Base-by-base conservation (phyloP, 2,888 invertebrate genomes). In the Hermaeophaga mercurialis region DNA sequence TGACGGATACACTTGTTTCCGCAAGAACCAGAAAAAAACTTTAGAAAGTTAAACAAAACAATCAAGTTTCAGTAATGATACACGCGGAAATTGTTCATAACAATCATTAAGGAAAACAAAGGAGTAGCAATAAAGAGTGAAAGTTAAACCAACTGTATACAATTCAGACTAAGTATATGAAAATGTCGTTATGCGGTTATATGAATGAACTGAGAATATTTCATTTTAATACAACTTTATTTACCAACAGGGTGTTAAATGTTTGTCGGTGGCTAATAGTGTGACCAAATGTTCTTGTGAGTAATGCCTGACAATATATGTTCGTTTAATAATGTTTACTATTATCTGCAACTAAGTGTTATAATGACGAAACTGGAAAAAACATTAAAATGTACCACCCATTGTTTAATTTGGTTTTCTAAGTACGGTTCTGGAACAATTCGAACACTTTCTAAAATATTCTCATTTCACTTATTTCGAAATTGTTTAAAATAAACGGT, bases 61-160 rank as follows among this genome's bases (percentile, higher is more conserved):
- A 22, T 44, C 5, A 36, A 24, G 14, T 36, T 38, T 45, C 4
- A 38, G 45, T 31, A 45, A 53, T 28, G 46, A 41, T 41, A 39
- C 39, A 26, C 15, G 33, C 54, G 54, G 31, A 54, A 54, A 54
- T 26, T 12, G 15, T 31, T 47, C 11, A 46, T 46, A 48, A 55
- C 48, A 36, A 48, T 43, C 34, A 34, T 43, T 22, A 46, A 49
- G 41, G 48, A 43, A 55, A 50, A 50, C 50, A 50, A 50, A 41
- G 41, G 36, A 31, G 14, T 31, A 48, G 15, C 31, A 44, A 44
- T 44, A 49, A 54, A 47, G 44, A 49, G 55, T 55, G 49, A 55
- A 41, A 49, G 31, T 38, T n/a, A 5, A 39, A 39, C 14, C 26
- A 45, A 6, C 9, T 14, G 17, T 46, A n/a, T n/a, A n/a, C n/a